Evolutionary conservation across 1,140 invertebrate genomes (phyloP), one percentile per base, ranked within the genome.

Genomic region (Dryas iulia): DNA sequence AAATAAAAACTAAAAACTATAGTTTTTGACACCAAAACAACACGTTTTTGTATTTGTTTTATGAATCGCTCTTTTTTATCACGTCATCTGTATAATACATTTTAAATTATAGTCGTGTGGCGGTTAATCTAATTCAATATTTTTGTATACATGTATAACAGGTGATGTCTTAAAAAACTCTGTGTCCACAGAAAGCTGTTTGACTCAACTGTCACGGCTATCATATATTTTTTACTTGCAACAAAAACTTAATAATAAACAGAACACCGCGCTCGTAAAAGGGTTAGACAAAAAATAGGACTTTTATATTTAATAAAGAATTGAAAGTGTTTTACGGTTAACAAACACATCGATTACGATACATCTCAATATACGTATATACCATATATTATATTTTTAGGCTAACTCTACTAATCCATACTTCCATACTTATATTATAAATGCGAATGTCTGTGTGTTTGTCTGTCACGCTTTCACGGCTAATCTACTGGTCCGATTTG

Each of bases 191-290:
- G 66, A 77, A 66, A 68, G 67, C 71, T 78, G 68, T 76, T 72
- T 62, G 67, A 72, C 76, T 88, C 84, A 83, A 88, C 86, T 84
- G 86, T 86, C 83, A 82, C 79, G 81, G 72, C 61, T 82, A 81
- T 85, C 83, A 69, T 71, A 47, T 35, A 80, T 76, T 74, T 82
- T 86, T 85, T 86, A 85, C 81, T 54, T 53, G 18, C 31, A 78
- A 79, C 80, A 85, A 84, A 63, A 82, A 78, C 47, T 67, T 59
- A 59, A 57, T 31, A 57, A 25, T 59, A 65, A 64, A 59, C 59
- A 63, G 35, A 14, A 61, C 59, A 35, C 23, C 14, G 21, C 59
- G 33, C 21, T 14, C 59, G 31, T 60, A 24, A 39, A 60, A 60
- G 35, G 33, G 59, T 57, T 57, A 26, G 14, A 28, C 54, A 57